These are phyloP conservation scores for Ecliptopera silaceata DNA, from an alignment of 2,888 invertebrate genomes.

Conservation along the genomic window DNA sequence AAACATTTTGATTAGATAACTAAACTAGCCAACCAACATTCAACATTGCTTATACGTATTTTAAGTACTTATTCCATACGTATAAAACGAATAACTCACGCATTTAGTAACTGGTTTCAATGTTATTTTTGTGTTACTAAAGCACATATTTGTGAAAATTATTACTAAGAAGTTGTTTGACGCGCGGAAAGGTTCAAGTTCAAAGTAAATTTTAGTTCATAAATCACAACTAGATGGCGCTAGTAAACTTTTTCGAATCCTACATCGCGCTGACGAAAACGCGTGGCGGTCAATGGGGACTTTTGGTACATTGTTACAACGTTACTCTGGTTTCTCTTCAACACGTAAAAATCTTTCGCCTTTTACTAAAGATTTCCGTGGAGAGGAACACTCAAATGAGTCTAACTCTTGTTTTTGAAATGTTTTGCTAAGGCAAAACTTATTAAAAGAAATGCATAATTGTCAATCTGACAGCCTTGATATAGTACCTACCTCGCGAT, in stretches of 20 bases:
- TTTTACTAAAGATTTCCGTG: conserved; percentile 92
- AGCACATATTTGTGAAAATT: too few species aligned
- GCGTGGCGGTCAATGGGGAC: neutral
- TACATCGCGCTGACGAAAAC: conserved; percentile 11
- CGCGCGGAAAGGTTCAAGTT: too few species aligned
- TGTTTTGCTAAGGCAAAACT: neutral
- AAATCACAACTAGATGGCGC: conserved; percentile 8
- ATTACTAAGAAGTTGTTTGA: too few species aligned
- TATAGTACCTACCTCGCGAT: too few species aligned
- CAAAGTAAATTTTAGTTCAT: neutral
- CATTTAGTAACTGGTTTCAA: too few species aligned
- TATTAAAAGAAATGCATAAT: neutral
- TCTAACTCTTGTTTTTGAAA: conserved; percentile 63
- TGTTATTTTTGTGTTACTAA: too few species aligned
- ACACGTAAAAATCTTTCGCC: conserved; percentile 89
- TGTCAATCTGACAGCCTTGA: too few species aligned
- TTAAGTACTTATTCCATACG: too few species aligned
- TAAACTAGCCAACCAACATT: too few species aligned
- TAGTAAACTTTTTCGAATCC: conserved; percentile 4
- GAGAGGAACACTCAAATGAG: conserved; percentile 89
- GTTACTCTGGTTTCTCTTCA: conserved; percentile 86
- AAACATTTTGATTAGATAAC: too few species aligned
- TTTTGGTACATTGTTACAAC: neutral
- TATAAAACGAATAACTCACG: too few species aligned
- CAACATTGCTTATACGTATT: too few species aligned